A percentile compares a stretch with the other conserved stretches of the same genome.
phyloP scores from a whole-genome alignment of 2,113 vertebrate species.

The Boulengeromyrus knoepffleri region DNA sequence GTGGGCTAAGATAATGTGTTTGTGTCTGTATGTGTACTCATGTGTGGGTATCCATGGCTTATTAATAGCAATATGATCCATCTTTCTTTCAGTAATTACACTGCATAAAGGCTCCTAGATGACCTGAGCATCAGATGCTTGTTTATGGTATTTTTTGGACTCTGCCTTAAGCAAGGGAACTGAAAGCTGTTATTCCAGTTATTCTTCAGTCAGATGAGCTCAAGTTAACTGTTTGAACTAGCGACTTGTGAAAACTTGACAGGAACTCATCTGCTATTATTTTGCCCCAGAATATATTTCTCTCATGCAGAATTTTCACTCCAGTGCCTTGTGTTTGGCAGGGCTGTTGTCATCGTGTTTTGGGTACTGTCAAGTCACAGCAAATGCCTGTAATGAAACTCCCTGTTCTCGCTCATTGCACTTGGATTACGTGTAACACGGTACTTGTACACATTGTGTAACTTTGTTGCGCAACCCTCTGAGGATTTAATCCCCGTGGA shows the following conservation, averaged over 20 bases:
- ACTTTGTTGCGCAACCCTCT: not conserved
- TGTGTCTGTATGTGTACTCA: not conserved
- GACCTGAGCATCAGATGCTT: not conserved
- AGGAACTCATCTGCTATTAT: not conserved
- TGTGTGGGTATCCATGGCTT: not conserved
- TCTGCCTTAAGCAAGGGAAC: not conserved
- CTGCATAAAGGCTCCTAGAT: not conserved
- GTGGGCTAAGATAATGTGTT: not conserved
- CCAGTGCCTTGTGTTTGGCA: not conserved
- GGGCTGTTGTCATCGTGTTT: not conserved
- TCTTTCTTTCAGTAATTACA: not conserved
- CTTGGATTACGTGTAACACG: not conserved
- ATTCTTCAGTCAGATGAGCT: not conserved
- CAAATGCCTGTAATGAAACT: not conserved
- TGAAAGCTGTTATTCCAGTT: not conserved
- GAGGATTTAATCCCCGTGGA: not conserved
- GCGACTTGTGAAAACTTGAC: not conserved
- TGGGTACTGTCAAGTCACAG: not conserved
- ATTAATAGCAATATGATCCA: conserved; percentile 2
- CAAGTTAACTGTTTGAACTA: not conserved
- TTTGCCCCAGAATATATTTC: not conserved
- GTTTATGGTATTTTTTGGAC: not conserved
- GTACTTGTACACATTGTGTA: not conserved
- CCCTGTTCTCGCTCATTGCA: not conserved
- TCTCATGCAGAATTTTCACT: not conserved